phyloP scores from a whole-genome alignment of 2,113 vertebrate genomes.

The Centropus unirufus region DNA sequence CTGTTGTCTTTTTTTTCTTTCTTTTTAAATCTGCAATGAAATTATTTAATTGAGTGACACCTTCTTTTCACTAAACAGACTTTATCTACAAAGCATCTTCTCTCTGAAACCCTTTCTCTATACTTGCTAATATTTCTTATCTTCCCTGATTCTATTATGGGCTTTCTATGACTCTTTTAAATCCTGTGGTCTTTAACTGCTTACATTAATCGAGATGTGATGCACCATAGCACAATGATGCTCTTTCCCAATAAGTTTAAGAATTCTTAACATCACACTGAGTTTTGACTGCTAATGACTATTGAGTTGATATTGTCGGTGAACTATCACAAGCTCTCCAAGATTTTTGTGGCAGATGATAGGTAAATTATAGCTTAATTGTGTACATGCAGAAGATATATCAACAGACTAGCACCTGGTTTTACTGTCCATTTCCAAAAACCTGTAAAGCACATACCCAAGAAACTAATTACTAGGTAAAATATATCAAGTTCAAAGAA shows the following conservation, averaged over 20 bases:
- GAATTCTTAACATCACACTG: not conserved
- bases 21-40: not conserved
- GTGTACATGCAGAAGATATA: not conserved
- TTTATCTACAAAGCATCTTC: not conserved
- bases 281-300: not conserved
- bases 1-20: not conserved
- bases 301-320: not conserved
- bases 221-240: fast-evolving
- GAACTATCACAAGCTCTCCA: not conserved
- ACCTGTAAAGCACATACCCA: not conserved
- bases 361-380: not conserved
- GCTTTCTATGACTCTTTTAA: not conserved
- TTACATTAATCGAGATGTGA: not conserved
- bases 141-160: not conserved
- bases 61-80: not conserved
- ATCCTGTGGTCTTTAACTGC: not conserved
- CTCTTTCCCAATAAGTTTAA: not conserved
- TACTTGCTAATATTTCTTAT: not conserved
- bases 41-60: not conserved
- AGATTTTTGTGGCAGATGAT: not conserved
- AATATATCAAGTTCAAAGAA: not conserved
- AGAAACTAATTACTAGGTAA: not conserved
- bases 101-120: not conserved
- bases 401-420: not conserved
- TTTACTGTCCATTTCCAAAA: not conserved